Base-by-base conservation (phyloP, 1,140 invertebrate species). In the Halesus radiatus region DNA sequence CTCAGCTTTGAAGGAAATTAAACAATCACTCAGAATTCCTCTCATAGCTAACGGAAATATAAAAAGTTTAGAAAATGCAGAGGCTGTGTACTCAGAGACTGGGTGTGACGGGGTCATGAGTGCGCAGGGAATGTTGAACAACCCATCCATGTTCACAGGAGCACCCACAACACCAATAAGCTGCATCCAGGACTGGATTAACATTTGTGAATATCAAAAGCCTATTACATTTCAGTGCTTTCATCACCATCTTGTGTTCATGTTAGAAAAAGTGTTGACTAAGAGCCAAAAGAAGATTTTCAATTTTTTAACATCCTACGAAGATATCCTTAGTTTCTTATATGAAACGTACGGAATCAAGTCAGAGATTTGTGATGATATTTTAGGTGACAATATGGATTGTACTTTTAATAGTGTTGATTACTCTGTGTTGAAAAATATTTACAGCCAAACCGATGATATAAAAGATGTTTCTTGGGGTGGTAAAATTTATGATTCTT, bases 161-260 rank as follows among this genome's bases (percentile, higher is more conserved):
- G 87, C 84, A 66, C 84, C 85, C 80, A 87, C 85, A 29, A 98
- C 97, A 15, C 94, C 97, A 0, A 56, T 93, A 1, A 87, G 90
- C 62, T 98, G 97, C 89, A 86, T 99, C 8, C 92, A 94, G 89
- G 91, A 96, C 62, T 99, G 97, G 97, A 89, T 99, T 80, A 90
- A 94, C 84, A 93, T 98, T 62, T 92, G 93, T 80, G 84, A 87
- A 70, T 82, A 84, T 60, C 86, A 88, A 84, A 79, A 90, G 85
- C 86, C 91, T 90, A 87, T 93, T 83, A 91, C 91, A 53, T 97
- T 97, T 88, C 92, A 94, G 77, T 94, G 92, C 86, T 97, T 98
- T 85, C 97, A 98, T 89, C 96, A 98, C 87, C 97, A 98, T 90
- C 90, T 98, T 70, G 95, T 96, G 60, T 98, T 97, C 86, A 99